Base-by-base conservation (phyloP, 2,113 vertebrate genomes). In the Chloroceryle aenea region DNA sequence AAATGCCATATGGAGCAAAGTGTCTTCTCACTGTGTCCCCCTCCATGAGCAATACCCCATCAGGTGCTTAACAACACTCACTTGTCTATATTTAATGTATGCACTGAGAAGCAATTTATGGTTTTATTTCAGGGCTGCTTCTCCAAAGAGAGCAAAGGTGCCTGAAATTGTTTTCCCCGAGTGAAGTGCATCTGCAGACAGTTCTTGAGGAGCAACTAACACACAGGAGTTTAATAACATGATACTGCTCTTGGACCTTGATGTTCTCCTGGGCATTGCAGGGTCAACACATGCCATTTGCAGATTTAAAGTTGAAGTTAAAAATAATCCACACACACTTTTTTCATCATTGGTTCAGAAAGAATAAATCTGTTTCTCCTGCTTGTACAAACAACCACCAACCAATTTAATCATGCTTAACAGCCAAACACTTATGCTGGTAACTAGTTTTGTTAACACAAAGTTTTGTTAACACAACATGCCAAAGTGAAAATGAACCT, bases 1-100 rank as follows among this genome's bases (percentile, higher is more conserved):
- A 82, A 89, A 72, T 1, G 4, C 10, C 0, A 0, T 3, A 67
- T 4, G 74, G 45, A 67, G 38, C 56, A 90, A 87, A 79, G 52
- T 21, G 32, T 16, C 55, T 64, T 61, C 56, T 63, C 43, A 68
- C 20, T 0, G 0, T 10, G 30, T 10, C 48, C 27, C 25, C 30
- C 19, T 8, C 42, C 55, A 55, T 0, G 2, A 63, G 36, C 3
- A 4, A 80, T 14, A 19, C 63, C 42, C 45, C 0, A 0, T 7
- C 11, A 81, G 42, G 61, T 58, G 50, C 48, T 80, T 64, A 87
- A 40, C 62, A 75, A 4, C 25, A n/a, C 38, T 66, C 5, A 0
- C 4, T 4, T 50, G 56, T 19, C 40, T 59, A 3, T 34, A 75
- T 29, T 63, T 78, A 50, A 72, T 3, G 5, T 42, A 42, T 72